These are phyloP conservation scores for Conops quadrifasciatus DNA, from an alignment of 2,888 invertebrate species.

Conservation along the genomic window DNA sequence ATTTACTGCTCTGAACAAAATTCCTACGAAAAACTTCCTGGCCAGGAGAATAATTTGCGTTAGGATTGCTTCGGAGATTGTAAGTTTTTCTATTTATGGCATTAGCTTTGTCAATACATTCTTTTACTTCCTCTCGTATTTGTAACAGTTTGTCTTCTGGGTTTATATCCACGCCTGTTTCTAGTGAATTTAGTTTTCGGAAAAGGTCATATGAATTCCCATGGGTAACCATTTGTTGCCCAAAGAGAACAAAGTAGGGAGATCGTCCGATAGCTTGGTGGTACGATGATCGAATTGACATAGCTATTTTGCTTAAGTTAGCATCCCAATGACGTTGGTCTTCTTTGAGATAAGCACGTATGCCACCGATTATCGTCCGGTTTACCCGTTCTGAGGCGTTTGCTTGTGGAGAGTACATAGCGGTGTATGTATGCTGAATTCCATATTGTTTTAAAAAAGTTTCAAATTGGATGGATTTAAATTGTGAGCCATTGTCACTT, in stretches of 20 bases:
- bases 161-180: neutral
- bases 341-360: neutral
- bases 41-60: neutral
- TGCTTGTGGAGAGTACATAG: conserved; percentile 10
- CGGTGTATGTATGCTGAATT: conserved; percentile 1
- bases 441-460: conserved; percentile 33
- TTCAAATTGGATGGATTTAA: conserved; percentile 34
- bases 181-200: conserved; percentile 5
- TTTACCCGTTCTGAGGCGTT: too few species aligned
- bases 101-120: too few species aligned
- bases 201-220: neutral
- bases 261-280: conserved; percentile 2
- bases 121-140: conserved; percentile 1
- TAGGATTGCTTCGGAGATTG: conserved; percentile 14
- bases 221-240: conserved; percentile 10
- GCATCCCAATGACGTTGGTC: conserved; percentile 18
- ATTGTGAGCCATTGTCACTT: conserved; percentile 48
- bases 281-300: neutral
- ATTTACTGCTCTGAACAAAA: conserved; percentile 18
- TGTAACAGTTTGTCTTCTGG: neutral
- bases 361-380: neutral
- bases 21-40: conserved; percentile 30
- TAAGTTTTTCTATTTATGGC: conserved; percentile 9
- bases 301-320: neutral
- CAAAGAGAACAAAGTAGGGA: conserved; percentile 1